A percentile compares a stretch with the other conserved stretches of the same genome.
Evolutionary conservation across 1,140 invertebrate species (phyloP).

Genomic region (Dreissena rostriformis): DNA sequence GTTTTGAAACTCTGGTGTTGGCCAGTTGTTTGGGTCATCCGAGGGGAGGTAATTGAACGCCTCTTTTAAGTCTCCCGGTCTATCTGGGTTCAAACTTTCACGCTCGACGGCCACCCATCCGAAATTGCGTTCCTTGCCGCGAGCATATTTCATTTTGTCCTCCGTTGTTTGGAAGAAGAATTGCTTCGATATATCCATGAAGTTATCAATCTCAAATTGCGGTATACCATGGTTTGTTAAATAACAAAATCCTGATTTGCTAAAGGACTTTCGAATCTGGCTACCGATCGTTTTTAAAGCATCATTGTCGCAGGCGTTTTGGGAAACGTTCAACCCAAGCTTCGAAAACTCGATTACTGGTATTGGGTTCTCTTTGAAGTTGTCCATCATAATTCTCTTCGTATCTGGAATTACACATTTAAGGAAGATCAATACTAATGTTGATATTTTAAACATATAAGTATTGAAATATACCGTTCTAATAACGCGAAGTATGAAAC

Average conservation of each 20-base stretch:
- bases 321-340: too few species aligned
- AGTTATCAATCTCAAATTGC: conserved; percentile 29
- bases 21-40: conserved; percentile 9
- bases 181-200: conserved; percentile 25
- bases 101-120: conserved; percentile 51
- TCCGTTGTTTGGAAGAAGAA: conserved; percentile 52
- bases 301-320: too few species aligned
- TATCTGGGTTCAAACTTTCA: conserved; percentile 34
- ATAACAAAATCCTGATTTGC: conserved; percentile 56
- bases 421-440: too few species aligned
- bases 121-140: conserved; percentile 26
- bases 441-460: too few species aligned
- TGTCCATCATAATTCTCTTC: too few species aligned
- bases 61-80: conserved; percentile 43
- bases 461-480: too few species aligned
- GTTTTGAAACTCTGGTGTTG: conserved; percentile 26
- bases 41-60: conserved; percentile 36
- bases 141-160: conserved; percentile 47
- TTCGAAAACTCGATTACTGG: too few species aligned
- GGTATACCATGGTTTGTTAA: conserved; percentile 57
- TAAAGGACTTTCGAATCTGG: conserved; percentile 22
- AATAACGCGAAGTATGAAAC: too few species aligned
- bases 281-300: too few species aligned
- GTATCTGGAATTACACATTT: too few species aligned
- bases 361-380: too few species aligned